Evolutionary conservation across 2,797 vertebrate genomes (phyloP).

Genomic region (Characodon lateralis): DNA sequence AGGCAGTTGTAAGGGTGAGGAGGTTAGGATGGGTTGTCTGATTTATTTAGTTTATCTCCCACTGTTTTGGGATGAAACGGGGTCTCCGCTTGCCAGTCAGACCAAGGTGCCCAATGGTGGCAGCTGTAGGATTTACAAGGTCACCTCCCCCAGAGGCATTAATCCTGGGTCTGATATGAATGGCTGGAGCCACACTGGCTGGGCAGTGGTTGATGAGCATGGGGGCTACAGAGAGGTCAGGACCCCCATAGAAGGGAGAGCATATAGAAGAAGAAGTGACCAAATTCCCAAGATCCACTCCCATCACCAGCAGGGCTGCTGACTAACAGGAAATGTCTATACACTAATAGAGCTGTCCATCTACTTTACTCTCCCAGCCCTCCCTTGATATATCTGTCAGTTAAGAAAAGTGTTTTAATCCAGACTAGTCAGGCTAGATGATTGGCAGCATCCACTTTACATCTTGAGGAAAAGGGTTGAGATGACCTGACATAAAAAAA

Average conservation of each 20-base stretch:
- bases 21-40: constrained; percentile 62
- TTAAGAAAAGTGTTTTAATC: constrained; percentile 78
- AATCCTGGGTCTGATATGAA: constrained; percentile 78
- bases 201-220: constrained; percentile 67
- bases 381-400: constrained; percentile 59
- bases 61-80: constrained; percentile 41
- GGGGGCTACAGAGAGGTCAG: constrained; percentile 75
- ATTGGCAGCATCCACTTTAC: constrained; percentile 36
- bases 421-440: constrained; percentile 51
- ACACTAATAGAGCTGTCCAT: constrained; percentile 64
- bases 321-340: constrained; percentile 50
- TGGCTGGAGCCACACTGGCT: constrained; percentile 79
- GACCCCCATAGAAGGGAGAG: constrained; percentile 71
- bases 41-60: constrained; percentile 80
- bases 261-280: constrained; percentile 62
- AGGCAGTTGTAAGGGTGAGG: constrained; percentile 58
- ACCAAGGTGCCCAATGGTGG: constrained; percentile 66
- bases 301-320: constrained; percentile 51
- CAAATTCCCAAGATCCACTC: constrained; percentile 69
- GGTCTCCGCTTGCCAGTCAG: constrained; percentile 57
- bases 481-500: constrained; percentile 8
- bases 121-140: constrained; percentile 77
- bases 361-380: constrained; percentile 40
- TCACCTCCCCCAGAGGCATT: constrained; percentile 76
- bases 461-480: constrained; percentile 13